Evolutionary conservation across 2,113 vertebrate species (phyloP).

Genomic region (Austrofundulus limnaeus): DNA sequence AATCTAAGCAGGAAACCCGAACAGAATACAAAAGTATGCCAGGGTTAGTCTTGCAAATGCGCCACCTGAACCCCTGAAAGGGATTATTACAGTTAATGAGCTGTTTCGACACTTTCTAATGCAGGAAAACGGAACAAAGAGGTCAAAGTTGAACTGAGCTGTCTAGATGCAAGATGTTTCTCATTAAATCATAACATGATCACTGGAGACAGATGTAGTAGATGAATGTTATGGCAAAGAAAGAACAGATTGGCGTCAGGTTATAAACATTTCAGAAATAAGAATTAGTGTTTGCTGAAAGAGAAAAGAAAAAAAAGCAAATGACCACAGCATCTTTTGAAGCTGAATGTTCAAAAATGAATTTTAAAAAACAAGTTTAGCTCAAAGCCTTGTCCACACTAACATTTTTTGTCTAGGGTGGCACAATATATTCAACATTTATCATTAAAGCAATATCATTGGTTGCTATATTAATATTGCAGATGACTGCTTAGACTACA

Average conservation of each 20-base stretch:
- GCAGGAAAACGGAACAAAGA: not conserved
- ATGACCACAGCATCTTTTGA: too few species aligned
- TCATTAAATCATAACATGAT: conserved; percentile 5
- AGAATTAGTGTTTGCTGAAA: not conserved
- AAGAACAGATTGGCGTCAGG: too few species aligned
- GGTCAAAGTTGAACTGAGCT: conserved; percentile 30
- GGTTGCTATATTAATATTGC: too few species aligned
- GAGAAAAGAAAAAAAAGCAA: not conserved
- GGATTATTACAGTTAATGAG: conserved; percentile 57
- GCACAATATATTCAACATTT: too few species aligned
- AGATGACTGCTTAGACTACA: too few species aligned
- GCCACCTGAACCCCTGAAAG: conserved; percentile 46
- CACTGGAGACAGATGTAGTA: not conserved
- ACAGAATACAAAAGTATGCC: conserved; percentile 22
- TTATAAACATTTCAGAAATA: too few species aligned
- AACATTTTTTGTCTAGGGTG: too few species aligned
- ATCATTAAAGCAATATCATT: too few species aligned
- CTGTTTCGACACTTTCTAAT: conserved; percentile 44
- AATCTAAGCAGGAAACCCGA: conserved; percentile 42
- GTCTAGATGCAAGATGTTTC: conserved; percentile 1
- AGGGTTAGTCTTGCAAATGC: conserved; percentile 50
- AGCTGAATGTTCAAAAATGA: too few species aligned
- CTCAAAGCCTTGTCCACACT: too few species aligned
- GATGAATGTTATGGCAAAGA: not conserved
- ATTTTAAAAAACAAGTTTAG: too few species aligned